Percentiles rank a stretch among this genome's conserved stretches.
Evolutionary conservation across 2,113 vertebrate species (phyloP).

Genomic region (Rhipidura dahli): DNA sequence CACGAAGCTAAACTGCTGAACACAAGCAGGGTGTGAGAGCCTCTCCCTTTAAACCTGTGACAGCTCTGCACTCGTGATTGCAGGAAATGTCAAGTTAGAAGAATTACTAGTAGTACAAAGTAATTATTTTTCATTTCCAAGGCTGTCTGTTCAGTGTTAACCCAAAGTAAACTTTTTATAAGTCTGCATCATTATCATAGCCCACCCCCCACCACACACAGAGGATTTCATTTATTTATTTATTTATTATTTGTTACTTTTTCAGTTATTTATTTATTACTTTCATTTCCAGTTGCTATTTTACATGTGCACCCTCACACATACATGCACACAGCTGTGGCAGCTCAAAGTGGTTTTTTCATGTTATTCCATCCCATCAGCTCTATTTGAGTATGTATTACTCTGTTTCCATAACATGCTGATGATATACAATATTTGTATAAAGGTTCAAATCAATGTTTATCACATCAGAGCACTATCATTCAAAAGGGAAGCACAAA

Average conservation of each 20-base stretch:
- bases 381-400: neutral
- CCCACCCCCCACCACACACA: too few species aligned
- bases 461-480: neutral
- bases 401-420: neutral
- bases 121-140: slow-evolving; percentile 1
- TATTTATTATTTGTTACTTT: neutral
- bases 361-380: neutral
- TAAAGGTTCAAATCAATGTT: slow-evolving; percentile 27
- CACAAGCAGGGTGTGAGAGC: neutral
- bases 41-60: neutral
- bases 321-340: neutral
- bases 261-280: neutral
- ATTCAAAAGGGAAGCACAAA: slow-evolving; percentile 16
- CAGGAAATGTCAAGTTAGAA: neutral
- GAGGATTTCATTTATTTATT: neutral
- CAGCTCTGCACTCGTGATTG: neutral
- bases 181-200: neutral
- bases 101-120: neutral
- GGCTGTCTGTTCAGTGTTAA: neutral
- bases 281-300: neutral
- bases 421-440: slow-evolving; percentile 9
- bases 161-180: neutral
- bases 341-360: neutral
- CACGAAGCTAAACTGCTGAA: neutral
- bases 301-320: neutral